Conservation (phyloP, 2,113 vertebrate species). For the Eudyptes chrysolophus region DNA sequence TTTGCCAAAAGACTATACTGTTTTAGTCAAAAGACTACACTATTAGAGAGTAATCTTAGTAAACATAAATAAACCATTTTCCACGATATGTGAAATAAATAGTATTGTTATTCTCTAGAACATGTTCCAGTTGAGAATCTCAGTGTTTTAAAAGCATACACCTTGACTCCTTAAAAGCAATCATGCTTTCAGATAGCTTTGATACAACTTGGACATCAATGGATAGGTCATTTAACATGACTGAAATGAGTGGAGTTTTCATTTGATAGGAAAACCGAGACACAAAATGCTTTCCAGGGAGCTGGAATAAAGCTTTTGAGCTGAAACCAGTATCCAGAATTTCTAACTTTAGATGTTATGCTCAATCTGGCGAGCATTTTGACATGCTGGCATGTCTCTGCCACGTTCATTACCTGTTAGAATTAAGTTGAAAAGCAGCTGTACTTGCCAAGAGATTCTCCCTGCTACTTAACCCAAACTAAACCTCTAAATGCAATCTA, state of each 20-base stretch:
- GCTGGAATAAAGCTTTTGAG: neutral
- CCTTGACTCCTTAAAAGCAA: neutral
- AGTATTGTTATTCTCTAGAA: neutral
- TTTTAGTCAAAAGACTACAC: neutral
- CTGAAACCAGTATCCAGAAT: neutral
- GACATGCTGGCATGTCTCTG: neutral
- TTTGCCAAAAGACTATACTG: neutral
- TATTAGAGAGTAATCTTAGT: neutral
- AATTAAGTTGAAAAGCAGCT: neutral
- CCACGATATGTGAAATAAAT: neutral
- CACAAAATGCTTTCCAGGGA: neutral
- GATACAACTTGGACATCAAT: neutral
- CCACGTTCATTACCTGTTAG: neutral
- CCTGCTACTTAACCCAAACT: neutral
- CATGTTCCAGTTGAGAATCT: neutral
- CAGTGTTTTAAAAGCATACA: neutral
- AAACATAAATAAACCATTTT: neutral
- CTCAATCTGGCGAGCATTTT: neutral
- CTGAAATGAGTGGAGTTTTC: neutral
- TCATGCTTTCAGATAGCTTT: neutral
- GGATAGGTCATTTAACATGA: neutral
- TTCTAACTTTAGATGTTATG: neutral
- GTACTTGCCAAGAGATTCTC: neutral
- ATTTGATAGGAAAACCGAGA: neutral
- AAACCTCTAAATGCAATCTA: neutral